These are phyloP conservation scores for Achlya flavicornis DNA, from an alignment of 2,888 invertebrate species.

Conservation along the genomic window DNA sequence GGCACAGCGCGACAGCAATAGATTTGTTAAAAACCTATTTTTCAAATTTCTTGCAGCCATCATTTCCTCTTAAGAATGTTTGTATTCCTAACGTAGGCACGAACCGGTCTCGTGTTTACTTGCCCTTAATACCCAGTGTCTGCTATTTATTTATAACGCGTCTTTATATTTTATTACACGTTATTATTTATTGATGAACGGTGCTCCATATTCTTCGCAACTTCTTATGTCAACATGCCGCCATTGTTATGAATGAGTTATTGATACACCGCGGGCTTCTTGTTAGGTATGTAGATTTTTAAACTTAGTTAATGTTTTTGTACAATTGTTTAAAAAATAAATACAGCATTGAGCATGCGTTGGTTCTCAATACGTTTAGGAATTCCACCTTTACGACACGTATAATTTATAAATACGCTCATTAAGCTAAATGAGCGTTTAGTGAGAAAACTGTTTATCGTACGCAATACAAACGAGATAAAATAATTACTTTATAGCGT, in stretches of 20 bases:
- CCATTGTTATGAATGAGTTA: neutral
- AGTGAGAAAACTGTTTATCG: constrained; percentile 10
- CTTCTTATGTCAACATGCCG: constrained; percentile 6
- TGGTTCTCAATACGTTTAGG: neutral
- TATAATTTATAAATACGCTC: constrained; percentile 4
- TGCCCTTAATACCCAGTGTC: neutral
- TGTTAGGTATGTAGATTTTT: neutral
- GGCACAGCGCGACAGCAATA: too few species aligned
- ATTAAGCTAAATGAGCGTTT: constrained; percentile 7
- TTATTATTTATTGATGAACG: constrained; percentile 8
- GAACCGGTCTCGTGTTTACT: constrained; percentile 3
- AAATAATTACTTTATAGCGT: constrained; percentile 72
- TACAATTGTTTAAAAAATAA: neutral
- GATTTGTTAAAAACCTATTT: too few species aligned
- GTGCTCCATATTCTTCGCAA: constrained; percentile 5
- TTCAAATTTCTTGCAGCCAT: too few species aligned
- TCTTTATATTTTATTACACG: constrained; percentile 8
- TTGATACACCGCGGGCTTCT: neutral
- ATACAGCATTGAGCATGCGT: neutral
- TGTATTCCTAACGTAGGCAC: constrained; percentile 8
- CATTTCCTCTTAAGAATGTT: too few species aligned
- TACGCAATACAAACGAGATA: constrained; percentile 58
- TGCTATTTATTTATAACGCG: constrained; percentile 2
- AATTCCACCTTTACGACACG: neutral
- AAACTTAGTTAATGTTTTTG: neutral